These are phyloP conservation scores for Myzus persicae DNA, from an alignment of 1,140 invertebrate species.

Conservation along the genomic window DNA sequence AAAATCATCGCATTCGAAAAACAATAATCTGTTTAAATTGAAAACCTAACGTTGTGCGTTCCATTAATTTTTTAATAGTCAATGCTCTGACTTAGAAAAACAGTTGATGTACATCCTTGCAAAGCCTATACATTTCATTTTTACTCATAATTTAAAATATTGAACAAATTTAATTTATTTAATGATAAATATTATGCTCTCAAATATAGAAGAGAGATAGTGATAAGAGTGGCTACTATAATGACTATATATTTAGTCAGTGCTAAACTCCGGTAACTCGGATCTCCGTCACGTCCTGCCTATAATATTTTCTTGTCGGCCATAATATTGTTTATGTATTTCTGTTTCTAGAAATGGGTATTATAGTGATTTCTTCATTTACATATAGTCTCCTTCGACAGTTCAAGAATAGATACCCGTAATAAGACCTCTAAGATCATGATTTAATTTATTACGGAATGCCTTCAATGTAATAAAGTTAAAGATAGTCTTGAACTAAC, in stretches of 20 bases:
- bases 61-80: not conserved
- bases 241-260: not conserved
- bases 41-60: not conserved
- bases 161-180: no score
- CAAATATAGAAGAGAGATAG: not conserved
- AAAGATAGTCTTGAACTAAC: not conserved
- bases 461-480: not conserved
- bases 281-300: not conserved
- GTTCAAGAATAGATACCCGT: not conserved
- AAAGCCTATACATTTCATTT: not conserved
- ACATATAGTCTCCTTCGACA: not conserved
- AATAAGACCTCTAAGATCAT: not conserved
- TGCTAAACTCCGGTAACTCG: not conserved
- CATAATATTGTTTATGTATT: not conserved
- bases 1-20: not conserved
- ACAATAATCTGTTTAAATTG: not conserved
- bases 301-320: not conserved
- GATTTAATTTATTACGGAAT: not conserved
- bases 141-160: not conserved
- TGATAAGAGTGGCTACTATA: not conserved
- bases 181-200: not conserved
- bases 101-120: not conserved
- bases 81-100: not conserved
- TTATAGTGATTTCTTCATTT: not conserved
- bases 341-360: not conserved